Evolutionary conservation across 2,113 vertebrate species (phyloP).

Genomic region (Cynoglossus semilaevis): DNA sequence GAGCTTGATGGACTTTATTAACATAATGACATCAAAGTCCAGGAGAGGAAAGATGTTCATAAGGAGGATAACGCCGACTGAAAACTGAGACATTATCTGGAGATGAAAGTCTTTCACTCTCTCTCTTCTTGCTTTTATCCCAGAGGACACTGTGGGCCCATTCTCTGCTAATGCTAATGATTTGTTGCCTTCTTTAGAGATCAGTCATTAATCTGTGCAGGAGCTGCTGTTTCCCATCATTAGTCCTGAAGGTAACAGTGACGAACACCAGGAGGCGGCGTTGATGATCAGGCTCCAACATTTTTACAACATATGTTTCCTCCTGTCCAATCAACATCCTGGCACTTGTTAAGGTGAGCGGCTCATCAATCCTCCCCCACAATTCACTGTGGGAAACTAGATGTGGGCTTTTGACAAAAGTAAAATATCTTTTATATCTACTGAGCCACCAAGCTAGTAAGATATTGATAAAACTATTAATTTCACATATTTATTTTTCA

Average conservation of each 20-base stretch:
- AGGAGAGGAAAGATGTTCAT: conserved; percentile 39
- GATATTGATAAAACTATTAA: too few relatives aligned
- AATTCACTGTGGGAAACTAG: conserved; percentile 10
- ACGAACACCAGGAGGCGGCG: conserved; percentile 16
- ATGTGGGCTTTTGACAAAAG: background rate
- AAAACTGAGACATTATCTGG: conserved; percentile 32
- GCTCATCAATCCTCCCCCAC: conserved; percentile 25
- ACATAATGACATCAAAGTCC: conserved; percentile 57
- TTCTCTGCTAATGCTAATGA: conserved; percentile 52
- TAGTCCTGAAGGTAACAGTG: conserved; percentile 27
- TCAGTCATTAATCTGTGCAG: conserved; percentile 53
- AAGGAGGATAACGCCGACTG: conserved; percentile 42
- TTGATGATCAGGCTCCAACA: conserved; percentile 17
- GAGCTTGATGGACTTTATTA: conserved; percentile 59
- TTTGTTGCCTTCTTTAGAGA: conserved; percentile 42
- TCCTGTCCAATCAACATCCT: conserved; percentile 23
- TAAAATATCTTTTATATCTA: background rate
- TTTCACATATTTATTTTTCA: too few relatives aligned
- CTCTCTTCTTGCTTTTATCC: conserved; percentile 41
- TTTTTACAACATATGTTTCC: conserved; percentile 11
- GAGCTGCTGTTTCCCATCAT: conserved; percentile 34
- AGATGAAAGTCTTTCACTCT: conserved; percentile 58
- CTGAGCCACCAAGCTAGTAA: background rate
- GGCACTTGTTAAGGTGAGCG: conserved; percentile 14
- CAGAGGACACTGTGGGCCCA: conserved; percentile 18